Evolutionary conservation across 2,888 invertebrate species (phyloP).

Genomic region (Molorchus minor): DNA sequence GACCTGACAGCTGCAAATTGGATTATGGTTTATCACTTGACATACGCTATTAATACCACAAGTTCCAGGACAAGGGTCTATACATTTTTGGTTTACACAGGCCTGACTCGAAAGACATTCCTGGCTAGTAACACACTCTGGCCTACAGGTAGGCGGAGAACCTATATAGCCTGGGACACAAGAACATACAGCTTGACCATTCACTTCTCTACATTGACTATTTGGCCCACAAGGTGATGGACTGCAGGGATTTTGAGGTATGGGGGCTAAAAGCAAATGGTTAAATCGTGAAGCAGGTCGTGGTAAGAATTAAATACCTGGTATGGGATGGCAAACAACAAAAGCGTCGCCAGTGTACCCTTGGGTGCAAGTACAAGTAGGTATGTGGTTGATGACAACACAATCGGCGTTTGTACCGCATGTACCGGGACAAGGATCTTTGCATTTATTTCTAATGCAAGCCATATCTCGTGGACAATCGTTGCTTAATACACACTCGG

Average conservation of each 20-base stretch:
- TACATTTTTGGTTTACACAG: conserved; percentile 78
- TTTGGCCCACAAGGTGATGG: conserved; percentile 84
- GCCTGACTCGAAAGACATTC: conserved; percentile 76
- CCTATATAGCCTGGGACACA: conserved; percentile 77
- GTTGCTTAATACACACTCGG: conserved; percentile 80
- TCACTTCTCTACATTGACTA: conserved; percentile 67
- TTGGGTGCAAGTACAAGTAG: conserved; percentile 77
- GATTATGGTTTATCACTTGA: conserved; percentile 79
- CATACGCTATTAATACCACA: conserved; percentile 80
- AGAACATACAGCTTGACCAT: conserved; percentile 77
- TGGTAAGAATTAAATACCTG: conserved; percentile 66
- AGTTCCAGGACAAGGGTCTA: conserved; percentile 75
- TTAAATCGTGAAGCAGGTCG: no score
- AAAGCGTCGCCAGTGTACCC: conserved; percentile 82
- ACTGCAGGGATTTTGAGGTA: conserved; percentile 69
- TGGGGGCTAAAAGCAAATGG: no score
- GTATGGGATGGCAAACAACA: conserved; percentile 65
- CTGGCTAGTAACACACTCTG: conserved; percentile 76
- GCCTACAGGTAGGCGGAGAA: conserved; percentile 76
- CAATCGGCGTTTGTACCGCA: conserved; percentile 82
- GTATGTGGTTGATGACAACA: conserved; percentile 79
- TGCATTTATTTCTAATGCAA: conserved; percentile 77
- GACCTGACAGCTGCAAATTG: conserved; percentile 77
- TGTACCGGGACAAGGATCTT: conserved; percentile 80
- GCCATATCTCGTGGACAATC: conserved; percentile 78